Conservation (phyloP, 64 coral and sea anemone species). For the Orbicella faveolata region DNA sequence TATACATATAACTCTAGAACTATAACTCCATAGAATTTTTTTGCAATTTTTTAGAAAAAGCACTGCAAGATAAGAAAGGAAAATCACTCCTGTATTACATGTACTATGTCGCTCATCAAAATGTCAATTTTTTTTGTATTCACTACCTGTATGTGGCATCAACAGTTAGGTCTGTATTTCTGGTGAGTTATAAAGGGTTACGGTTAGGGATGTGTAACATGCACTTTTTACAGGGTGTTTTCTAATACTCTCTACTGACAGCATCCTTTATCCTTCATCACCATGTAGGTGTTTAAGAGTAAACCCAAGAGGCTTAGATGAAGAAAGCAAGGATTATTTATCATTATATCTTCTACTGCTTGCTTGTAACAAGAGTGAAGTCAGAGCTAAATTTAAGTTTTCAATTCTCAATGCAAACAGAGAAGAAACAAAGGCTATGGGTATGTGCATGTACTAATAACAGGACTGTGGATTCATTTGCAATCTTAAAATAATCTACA, state of each 20-base stretch:
- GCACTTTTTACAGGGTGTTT: neutral
- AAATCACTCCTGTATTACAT: too few relatives aligned
- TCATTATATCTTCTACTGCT: constrained; percentile 92
- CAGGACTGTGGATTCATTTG: too few relatives aligned
- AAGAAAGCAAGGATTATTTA: constrained; percentile 99
- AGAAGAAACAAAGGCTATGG: constrained; percentile 99
- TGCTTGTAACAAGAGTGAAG: constrained; percentile 98
- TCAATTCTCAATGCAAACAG: constrained; percentile 99
- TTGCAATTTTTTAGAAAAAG: too few relatives aligned
- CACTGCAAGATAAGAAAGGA: too few relatives aligned
- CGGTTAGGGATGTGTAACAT: neutral
- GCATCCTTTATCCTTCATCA: neutral
- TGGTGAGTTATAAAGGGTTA: too few relatives aligned
- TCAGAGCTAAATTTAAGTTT: constrained; percentile 99
- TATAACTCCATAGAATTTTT: too few relatives aligned
- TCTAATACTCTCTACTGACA: neutral
- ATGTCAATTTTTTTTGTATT: too few relatives aligned
- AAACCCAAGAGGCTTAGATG: constrained; percentile 97
- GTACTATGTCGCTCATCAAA: too few relatives aligned
- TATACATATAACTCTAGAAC: too few relatives aligned
- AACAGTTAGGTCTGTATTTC: too few relatives aligned
- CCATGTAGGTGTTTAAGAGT: constrained; percentile 87
- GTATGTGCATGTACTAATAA: constrained; percentile 46
- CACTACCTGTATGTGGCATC: too few relatives aligned
- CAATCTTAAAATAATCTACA: neutral